Evolutionary conservation across 2,113 vertebrate species (phyloP).

Genomic region (Lasiurus borealis): DNA sequence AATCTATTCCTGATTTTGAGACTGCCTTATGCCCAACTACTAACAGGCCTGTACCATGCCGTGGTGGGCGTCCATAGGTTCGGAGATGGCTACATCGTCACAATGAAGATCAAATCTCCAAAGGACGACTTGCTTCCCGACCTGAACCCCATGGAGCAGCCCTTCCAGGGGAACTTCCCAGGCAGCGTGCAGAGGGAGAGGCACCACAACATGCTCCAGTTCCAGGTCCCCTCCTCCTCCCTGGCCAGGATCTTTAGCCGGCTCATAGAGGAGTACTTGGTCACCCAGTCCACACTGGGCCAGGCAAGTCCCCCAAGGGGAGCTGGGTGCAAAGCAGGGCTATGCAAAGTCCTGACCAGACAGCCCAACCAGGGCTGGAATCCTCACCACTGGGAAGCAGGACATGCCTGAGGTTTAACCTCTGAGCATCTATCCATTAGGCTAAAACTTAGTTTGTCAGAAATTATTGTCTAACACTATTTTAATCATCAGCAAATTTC

Average conservation of each 20-base stretch:
- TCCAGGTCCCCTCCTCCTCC: constrained; percentile 93
- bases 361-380: neutral
- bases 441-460: neutral
- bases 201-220: constrained; percentile 95
- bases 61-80: constrained; percentile 86
- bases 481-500: neutral
- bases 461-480: neutral
- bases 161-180: constrained; percentile 93
- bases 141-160: constrained; percentile 91
- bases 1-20: neutral
- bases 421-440: neutral
- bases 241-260: constrained; percentile 94
- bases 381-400: neutral
- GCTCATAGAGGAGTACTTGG: constrained; percentile 95
- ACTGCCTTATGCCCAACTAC: neutral
- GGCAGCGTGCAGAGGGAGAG: constrained; percentile 94
- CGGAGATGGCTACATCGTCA: constrained; percentile 96
- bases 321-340: accelerated
- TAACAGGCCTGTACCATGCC: neutral
- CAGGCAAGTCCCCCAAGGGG: constrained; percentile 88
- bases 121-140: constrained; percentile 89
- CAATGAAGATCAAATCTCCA: constrained; percentile 94
- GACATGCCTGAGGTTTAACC: neutral
- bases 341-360: accelerated
- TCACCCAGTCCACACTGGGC: constrained; percentile 96